phyloP scores from a whole-genome alignment of 2,113 vertebrate species.

The Procapra przewalskii region DNA sequence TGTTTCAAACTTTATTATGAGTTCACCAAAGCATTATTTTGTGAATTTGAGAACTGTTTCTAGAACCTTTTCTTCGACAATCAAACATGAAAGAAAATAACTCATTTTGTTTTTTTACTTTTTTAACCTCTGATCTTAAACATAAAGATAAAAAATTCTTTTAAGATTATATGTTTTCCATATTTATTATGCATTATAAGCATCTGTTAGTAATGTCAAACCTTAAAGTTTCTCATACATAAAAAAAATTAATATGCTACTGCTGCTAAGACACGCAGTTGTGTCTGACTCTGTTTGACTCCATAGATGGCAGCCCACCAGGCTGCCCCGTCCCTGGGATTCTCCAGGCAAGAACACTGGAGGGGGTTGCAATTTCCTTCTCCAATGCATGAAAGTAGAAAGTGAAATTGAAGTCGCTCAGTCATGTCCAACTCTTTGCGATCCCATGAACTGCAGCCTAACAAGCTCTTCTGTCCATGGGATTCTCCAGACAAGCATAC shows the following conservation, averaged over 20 bases:
- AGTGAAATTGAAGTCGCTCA: no score
- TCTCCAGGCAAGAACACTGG: no score
- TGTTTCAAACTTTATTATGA: background rate
- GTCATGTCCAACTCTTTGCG: fast-evolving
- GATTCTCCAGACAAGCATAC: no score
- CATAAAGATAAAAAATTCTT: background rate
- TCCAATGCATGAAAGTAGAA: no score
- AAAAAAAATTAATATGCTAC: background rate
- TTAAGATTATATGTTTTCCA: background rate
- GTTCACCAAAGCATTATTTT: background rate
- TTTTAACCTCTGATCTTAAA: background rate
- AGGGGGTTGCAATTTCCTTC: no score
- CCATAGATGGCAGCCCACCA: no score
- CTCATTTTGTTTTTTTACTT: background rate
- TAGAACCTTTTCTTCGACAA: background rate
- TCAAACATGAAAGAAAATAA: background rate
- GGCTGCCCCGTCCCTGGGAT: no score
- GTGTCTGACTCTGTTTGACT: no score
- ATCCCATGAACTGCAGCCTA: no score
- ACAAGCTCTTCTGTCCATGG: no score
- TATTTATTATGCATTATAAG: background rate
- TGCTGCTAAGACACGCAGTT: no score
- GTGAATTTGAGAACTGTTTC: background rate
- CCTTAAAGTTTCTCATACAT: background rate
- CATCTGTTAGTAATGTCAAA: background rate